Percentiles rank a stretch among this genome's conserved stretches.
These are phyloP conservation scores for Scaptomyza cyrtandrae DNA, from an alignment of 2,888 invertebrate genomes.

Conservation along the genomic window DNA sequence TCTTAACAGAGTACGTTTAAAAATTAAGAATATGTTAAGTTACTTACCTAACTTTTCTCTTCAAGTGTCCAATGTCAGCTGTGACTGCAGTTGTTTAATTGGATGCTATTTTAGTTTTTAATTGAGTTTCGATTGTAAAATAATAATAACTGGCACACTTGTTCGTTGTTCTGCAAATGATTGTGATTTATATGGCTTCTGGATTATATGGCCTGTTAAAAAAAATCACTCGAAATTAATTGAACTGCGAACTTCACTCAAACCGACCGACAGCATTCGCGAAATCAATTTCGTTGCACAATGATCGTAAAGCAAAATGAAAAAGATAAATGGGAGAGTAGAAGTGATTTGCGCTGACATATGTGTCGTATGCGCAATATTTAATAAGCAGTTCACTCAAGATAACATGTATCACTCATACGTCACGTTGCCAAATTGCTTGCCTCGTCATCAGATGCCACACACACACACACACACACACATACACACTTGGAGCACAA, in stretches of 20 bases:
- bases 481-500: constrained; percentile 24
- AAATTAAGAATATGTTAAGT: too few relatives aligned
- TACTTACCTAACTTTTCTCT: constrained; percentile 36
- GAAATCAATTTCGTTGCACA: constrained; percentile 52
- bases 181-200: constrained; percentile 66
- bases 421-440: constrained; percentile 65
- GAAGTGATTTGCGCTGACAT: constrained; percentile 54
- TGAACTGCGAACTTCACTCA: too few relatives aligned
- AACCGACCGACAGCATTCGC: constrained; percentile 20
- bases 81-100: constrained; percentile 14
- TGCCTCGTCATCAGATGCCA: constrained; percentile 34
- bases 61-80: constrained; percentile 12
- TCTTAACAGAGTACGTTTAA: too few relatives aligned
- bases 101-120: constrained; percentile 10
- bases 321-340: not conserved
- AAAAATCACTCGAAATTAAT: not conserved
- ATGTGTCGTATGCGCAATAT: constrained; percentile 67
- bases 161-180: constrained; percentile 47
- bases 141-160: constrained; percentile 24
- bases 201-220: constrained; percentile 15
- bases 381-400: constrained; percentile 69
- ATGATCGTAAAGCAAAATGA: constrained; percentile 43
- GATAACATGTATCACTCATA: constrained; percentile 70
- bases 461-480: constrained; percentile 9
- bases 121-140: constrained; percentile 18